Base-by-base conservation (phyloP, 2,888 invertebrate species). In the Polietes domitor region DNA sequence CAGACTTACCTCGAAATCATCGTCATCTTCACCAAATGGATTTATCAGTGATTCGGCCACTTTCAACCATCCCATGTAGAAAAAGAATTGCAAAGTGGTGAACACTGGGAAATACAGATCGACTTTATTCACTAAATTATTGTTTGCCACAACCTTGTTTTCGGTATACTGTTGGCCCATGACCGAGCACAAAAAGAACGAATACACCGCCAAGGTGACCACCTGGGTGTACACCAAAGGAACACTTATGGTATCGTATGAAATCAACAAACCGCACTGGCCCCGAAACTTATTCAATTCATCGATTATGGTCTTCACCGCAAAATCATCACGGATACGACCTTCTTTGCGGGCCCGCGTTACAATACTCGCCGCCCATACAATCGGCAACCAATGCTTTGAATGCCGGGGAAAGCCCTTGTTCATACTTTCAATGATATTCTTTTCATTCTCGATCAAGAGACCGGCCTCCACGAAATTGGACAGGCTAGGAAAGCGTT, bases 21-120 rank as follows among this genome's bases (percentile, higher is more conserved):
- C 97, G 89, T 97, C 97, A 88, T 97, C 97, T 90, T 97, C 97
- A 0, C 97, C 97, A 88, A 97, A 97, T 0, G 97, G 97, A 92
- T 98, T 98, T 85, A 98, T 97, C 76, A 98, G 92, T 0, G 97
- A 95, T 92, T 98, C 98, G 24, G 98, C 98, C 88, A 97, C 97
- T 93, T 97, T 97, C 47, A 97, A 92, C 97, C 97, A 97, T 15
- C 97, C 97, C 95, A 96, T 96, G 89, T 96, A 96, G 93, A 96
- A 96, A 91, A 96, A 96, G 91, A 97, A 97, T 91, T 98, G 97
- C 82, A 98, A 93, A 15, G 97, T 96, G 5, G 96, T 97, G 91
- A 98, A 98, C 88, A 98, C 94, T 0, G 98, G 98, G 91, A 98
- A 96, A 90, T 98, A 98, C 58, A 97, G 93, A 92, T 98, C 98